A percentile compares a stretch with the other conserved stretches of the same genome.
Evolutionary conservation across 2,797 vertebrate genomes (phyloP).

Genomic region (Aphelocoma californica): DNA sequence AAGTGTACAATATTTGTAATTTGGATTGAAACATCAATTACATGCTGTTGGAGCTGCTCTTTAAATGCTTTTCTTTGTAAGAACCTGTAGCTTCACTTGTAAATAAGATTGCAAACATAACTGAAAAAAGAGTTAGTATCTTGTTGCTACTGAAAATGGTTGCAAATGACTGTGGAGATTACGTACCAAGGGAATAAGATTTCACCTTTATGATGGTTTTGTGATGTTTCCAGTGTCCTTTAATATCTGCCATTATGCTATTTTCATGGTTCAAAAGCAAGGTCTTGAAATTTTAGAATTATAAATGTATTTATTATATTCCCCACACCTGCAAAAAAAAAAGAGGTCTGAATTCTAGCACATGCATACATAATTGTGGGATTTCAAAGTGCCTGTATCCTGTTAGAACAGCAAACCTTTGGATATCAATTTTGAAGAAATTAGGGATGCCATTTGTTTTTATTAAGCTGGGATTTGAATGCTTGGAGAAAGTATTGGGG

Average conservation of each 20-base stretch:
- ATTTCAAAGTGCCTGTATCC: slow-evolving; percentile 59
- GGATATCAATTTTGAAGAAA: slow-evolving; percentile 73
- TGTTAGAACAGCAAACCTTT: slow-evolving; percentile 69
- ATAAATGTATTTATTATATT: slow-evolving; percentile 63
- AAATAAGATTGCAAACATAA: background rate
- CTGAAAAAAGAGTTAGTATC: background rate
- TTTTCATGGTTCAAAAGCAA: slow-evolving; percentile 45
- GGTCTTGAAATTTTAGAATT: slow-evolving; percentile 61
- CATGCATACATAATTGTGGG: slow-evolving; percentile 68
- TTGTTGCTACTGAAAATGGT: background rate
- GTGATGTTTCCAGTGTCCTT: slow-evolving; percentile 41
- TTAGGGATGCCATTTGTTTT: slow-evolving; percentile 78
- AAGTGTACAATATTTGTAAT: background rate
- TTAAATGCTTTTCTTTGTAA: background rate
- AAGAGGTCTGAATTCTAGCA: slow-evolving; percentile 17
- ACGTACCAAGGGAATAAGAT: background rate
- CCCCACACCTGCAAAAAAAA: background rate
- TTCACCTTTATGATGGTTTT: background rate
- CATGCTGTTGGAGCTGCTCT: background rate
- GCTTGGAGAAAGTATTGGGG: slow-evolving; percentile 70
- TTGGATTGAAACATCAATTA: background rate
- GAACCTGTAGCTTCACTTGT: slow-evolving; percentile 16
- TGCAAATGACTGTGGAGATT: background rate
- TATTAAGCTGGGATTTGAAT: slow-evolving; percentile 84
- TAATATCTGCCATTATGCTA: slow-evolving; percentile 28